Evolutionary conservation across 2,888 invertebrate species (phyloP).

Genomic region (Volucella inanis): DNA sequence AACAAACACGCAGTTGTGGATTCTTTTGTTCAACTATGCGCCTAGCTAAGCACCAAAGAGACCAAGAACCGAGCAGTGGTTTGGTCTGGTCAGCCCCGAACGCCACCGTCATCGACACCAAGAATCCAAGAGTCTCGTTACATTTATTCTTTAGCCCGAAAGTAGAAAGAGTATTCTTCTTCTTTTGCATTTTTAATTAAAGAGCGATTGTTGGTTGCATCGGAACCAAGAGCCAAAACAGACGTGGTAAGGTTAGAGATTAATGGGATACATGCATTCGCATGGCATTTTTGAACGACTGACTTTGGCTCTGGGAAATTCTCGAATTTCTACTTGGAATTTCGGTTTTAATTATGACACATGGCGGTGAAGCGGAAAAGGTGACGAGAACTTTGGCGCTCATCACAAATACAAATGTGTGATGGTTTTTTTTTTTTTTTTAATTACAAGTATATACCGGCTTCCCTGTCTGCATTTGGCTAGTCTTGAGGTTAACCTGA

Average conservation of each 20-base stretch:
- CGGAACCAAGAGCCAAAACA: background rate
- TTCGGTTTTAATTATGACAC: slow-evolving; percentile 44
- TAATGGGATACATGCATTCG: slow-evolving; percentile 68
- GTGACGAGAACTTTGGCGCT: slow-evolving; percentile 67
- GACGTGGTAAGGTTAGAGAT: slow-evolving; percentile 65
- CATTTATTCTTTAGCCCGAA: slow-evolving; percentile 46
- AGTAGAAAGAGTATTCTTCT: slow-evolving; percentile 22
- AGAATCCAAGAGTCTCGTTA: slow-evolving; percentile 50
- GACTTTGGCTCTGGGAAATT: slow-evolving; percentile 58
- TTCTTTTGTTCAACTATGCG: slow-evolving; percentile 63
- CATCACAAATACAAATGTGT: slow-evolving; percentile 7
- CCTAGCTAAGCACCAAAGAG: slow-evolving; percentile 44
- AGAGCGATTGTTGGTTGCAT: slow-evolving; percentile 44
- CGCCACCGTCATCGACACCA: background rate
- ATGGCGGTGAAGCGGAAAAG: slow-evolving; percentile 66
- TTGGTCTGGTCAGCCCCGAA: too few species aligned
- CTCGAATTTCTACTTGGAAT: slow-evolving; percentile 62
- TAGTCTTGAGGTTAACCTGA: slow-evolving; percentile 22
- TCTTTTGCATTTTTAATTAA: slow-evolving; percentile 71
- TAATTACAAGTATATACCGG: too few species aligned
- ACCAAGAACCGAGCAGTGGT: background rate
- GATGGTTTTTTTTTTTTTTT: background rate
- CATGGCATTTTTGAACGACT: slow-evolving; percentile 49
- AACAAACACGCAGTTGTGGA: slow-evolving; percentile 42
- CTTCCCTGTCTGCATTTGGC: background rate